These are phyloP conservation scores for Cosmia trapezina DNA, from an alignment of 2,888 invertebrate species.

Conservation along the genomic window DNA sequence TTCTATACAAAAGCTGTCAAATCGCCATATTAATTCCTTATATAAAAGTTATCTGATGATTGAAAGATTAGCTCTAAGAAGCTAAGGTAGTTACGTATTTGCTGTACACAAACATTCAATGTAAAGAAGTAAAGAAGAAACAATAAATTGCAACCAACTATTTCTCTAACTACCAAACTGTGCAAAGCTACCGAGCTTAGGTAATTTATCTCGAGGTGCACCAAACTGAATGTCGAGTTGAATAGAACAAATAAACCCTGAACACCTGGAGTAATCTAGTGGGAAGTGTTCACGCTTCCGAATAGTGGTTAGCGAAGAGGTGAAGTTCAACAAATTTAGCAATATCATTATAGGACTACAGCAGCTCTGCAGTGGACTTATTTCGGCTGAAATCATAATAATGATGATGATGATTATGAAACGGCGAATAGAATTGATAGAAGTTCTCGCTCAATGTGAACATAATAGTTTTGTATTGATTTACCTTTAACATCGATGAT, in stretches of 20 bases:
- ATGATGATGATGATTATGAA: neutral
- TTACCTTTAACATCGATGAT: too few species aligned
- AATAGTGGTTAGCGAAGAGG: neutral
- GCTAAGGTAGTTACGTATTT: too few species aligned
- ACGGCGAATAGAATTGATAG: too few species aligned
- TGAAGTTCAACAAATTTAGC: neutral
- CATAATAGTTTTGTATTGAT: too few species aligned
- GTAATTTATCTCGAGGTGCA: constrained; percentile 22
- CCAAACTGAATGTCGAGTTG: constrained; percentile 25
- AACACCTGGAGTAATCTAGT: constrained; percentile 21
- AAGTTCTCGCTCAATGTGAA: neutral
- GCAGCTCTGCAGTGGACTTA: neutral
- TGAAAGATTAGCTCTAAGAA: too few species aligned
- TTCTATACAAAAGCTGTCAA: too few species aligned
- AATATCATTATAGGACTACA: too few species aligned
- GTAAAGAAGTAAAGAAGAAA: neutral
- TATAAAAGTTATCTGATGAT: too few species aligned
- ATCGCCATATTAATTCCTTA: too few species aligned
- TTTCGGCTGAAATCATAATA: too few species aligned
- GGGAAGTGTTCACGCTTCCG: constrained; percentile 3
- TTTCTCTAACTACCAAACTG: neutral
- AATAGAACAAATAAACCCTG: constrained; percentile 28
- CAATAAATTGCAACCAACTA: constrained; percentile 2
- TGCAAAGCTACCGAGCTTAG: constrained; percentile 3
- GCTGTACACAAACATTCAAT: neutral